Percentiles rank a stretch among this genome's conserved stretches.
Evolutionary conservation across 2,888 invertebrate species (phyloP).

Genomic region (Lasioglossum zephyrum): DNA sequence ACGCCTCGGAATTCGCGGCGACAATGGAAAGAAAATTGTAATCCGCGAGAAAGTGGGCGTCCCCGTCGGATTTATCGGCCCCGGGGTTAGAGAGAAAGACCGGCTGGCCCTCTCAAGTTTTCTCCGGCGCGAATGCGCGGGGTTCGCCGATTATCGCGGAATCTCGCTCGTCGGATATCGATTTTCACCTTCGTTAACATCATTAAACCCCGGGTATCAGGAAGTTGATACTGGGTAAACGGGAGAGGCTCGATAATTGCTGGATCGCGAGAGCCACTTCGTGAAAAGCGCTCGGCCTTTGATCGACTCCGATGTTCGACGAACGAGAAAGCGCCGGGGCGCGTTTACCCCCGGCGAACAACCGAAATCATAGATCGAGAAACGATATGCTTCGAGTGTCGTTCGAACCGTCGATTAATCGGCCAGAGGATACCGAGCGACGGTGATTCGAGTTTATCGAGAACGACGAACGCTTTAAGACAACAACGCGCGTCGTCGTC

Average conservation of each 20-base stretch:
- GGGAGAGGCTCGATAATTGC: constrained; percentile 33
- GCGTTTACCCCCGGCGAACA: not conserved
- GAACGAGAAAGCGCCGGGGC: not conserved
- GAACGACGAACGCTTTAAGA: constrained; percentile 14
- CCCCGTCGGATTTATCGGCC: not conserved
- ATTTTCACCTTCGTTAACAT: constrained; percentile 41
- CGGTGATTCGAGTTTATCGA: constrained; percentile 9
- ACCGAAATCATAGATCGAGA: constrained; percentile 31
- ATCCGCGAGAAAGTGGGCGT: constrained; percentile 8
- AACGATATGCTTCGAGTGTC: constrained; percentile 14
- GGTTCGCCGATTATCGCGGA: constrained; percentile 19
- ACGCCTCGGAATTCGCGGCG: not conserved
- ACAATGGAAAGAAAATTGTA: constrained; percentile 28
- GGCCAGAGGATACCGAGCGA: not conserved
- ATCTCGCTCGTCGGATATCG: constrained; percentile 15
- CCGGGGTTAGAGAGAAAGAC: not conserved
- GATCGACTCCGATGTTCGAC: constrained; percentile 1
- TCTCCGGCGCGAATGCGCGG: not conserved
- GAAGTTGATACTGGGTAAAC: constrained; percentile 28
- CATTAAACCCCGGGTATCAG: constrained; percentile 8
- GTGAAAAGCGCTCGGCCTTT: constrained; percentile 11
- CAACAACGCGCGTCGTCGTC: not conserved
- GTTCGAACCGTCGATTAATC: not conserved
- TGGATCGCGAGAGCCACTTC: constrained; percentile 38
- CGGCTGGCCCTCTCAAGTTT: not conserved